phyloP scores from a whole-genome alignment of 2,797 vertebrate genomes.

The Rachycentron canadum region DNA sequence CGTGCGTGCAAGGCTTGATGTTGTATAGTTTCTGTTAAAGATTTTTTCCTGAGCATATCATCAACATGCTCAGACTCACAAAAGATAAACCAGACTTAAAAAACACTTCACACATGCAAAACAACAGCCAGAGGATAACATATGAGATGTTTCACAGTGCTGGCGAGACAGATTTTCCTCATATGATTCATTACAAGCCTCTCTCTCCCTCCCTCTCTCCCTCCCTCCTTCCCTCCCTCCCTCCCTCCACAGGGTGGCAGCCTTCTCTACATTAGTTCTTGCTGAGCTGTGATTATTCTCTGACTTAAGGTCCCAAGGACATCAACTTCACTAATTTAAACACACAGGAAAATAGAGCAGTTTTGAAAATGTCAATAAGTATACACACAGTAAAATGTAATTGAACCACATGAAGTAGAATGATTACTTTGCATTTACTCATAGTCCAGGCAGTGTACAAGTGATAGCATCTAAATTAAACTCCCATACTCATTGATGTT shows the following conservation, averaged over 20 bases:
- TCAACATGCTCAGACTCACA: background rate
- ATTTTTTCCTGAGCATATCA: no score
- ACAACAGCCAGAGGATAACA: background rate
- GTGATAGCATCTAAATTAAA: background rate
- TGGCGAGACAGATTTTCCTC: background rate
- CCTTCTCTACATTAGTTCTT: slow-evolving; percentile 4
- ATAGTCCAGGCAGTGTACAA: background rate
- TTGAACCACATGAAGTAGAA: background rate
- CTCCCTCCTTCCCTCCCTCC: background rate
- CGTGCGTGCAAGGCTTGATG: background rate
- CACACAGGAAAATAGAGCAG: background rate
- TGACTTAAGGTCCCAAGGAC: background rate
- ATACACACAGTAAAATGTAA: background rate
- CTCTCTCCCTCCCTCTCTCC: no score
- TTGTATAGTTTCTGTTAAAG: background rate
- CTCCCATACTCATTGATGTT: background rate
- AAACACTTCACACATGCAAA: background rate
- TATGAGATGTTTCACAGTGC: background rate
- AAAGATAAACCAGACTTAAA: background rate
- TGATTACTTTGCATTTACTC: background rate
- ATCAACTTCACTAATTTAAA: background rate
- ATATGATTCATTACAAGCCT: background rate
- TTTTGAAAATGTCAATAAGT: background rate
- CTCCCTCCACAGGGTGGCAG: slow-evolving; percentile 61
- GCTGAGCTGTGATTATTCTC: slow-evolving; percentile 1